Evolutionary conservation across 2,113 vertebrate species (phyloP).

Genomic region (Anthoscopus minutus): DNA sequence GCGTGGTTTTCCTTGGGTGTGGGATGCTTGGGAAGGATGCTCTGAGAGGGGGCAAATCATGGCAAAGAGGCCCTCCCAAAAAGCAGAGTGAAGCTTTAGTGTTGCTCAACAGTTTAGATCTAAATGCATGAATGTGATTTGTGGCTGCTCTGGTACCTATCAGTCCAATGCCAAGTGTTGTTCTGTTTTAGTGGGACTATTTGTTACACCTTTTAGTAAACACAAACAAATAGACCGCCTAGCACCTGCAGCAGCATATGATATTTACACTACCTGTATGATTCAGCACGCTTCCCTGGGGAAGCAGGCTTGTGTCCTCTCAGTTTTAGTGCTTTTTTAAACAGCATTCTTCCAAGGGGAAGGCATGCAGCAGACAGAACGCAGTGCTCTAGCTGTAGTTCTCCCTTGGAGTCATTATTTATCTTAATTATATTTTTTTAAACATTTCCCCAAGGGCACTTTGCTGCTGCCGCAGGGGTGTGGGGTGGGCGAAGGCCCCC

Average conservation of each 20-base stretch:
- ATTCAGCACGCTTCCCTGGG: conserved; percentile 59
- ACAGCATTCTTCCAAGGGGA: background rate
- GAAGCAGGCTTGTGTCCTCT: conserved; percentile 65
- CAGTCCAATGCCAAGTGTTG: conserved; percentile 42
- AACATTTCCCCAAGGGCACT: background rate
- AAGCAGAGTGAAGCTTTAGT: background rate
- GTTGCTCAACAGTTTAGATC: background rate
- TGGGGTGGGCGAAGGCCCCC: background rate
- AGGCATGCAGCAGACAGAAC: background rate
- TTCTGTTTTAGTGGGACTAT: conserved; percentile 65
- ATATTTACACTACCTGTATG: conserved; percentile 71
- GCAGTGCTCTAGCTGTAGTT: background rate
- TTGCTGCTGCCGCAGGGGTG: background rate
- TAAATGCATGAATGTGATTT: background rate
- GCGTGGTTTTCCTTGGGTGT: background rate
- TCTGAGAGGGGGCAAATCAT: background rate
- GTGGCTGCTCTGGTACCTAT: background rate
- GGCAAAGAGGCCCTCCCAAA: background rate
- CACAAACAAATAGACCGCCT: conserved; percentile 66
- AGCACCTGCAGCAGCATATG: conserved; percentile 70
- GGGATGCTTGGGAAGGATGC: background rate
- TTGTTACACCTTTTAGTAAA: conserved; percentile 70
- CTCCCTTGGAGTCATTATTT: background rate
- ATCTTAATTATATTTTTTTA: background rate
- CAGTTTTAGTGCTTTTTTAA: conserved; percentile 48